Evolutionary conservation across 2,888 invertebrate species (phyloP).

Genomic region (Coleophora flavipennella): DNA sequence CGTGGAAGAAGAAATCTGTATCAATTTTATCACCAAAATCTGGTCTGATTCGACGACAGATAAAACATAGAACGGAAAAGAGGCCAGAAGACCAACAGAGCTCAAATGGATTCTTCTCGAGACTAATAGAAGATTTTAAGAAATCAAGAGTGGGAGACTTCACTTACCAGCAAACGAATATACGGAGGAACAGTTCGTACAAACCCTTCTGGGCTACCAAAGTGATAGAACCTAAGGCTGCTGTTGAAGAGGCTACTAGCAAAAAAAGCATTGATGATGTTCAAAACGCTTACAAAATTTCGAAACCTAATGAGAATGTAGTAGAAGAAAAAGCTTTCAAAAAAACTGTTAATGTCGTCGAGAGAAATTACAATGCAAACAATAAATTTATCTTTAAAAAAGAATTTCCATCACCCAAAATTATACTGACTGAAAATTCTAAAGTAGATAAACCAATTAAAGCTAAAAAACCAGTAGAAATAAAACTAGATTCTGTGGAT

Average conservation of each 20-base stretch:
- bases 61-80: slow-evolving; percentile 12
- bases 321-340: slow-evolving; percentile 13
- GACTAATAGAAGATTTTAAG: slow-evolving; percentile 44
- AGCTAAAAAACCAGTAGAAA: slow-evolving; percentile 14
- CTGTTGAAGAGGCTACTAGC: too few relatives aligned
- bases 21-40: slow-evolving; percentile 53
- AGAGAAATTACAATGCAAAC: slow-evolving; percentile 12
- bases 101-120: slow-evolving; percentile 35
- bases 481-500: slow-evolving; percentile 31
- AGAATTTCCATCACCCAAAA: slow-evolving; percentile 30
- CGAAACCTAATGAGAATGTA: too few relatives aligned
- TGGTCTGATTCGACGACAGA: slow-evolving; percentile 31
- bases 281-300: too few relatives aligned
- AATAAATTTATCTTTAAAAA: slow-evolving; percentile 28
- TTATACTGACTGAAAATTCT: slow-evolving; percentile 17
- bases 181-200: slow-evolving; percentile 41
- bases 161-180: slow-evolving; percentile 41
- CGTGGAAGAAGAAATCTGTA: slow-evolving; percentile 49
- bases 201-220: slow-evolving; percentile 56
- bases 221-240: slow-evolving; percentile 21
- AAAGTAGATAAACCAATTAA: slow-evolving; percentile 7
- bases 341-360: slow-evolving; percentile 4
- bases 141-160: slow-evolving; percentile 49
- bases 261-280: too few relatives aligned
- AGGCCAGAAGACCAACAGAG: slow-evolving; percentile 13